Base-by-base conservation (phyloP, 1,140 invertebrate genomes). In the Panagrolaimus sp. region DNA sequence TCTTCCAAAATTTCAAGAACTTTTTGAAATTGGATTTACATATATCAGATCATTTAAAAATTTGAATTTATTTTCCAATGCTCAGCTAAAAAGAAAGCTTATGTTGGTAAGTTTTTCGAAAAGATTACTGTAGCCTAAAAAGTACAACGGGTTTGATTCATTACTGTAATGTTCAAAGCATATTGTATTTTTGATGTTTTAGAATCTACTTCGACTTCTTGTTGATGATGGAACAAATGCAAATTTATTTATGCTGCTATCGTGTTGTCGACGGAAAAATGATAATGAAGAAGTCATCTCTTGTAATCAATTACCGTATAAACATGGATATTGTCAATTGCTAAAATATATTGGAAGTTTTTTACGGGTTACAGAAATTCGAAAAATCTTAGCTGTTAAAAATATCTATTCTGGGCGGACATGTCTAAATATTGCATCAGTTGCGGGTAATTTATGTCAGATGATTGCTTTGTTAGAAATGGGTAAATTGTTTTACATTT, bases 281-380 rank as follows among this genome's bases (percentile, higher is more conserved):
- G 52, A 58, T 58, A n/a, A 58, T 12, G 52, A 58, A 6, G 17
- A 5, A 0, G 21, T 58, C 15, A 58, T 58, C 4, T 12, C 52
- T n/a, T 58, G 52, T 8, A 21, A 58, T 12, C 15, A 2, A 28
- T 6, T 58, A 2, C 21, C n/a, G 21, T 21, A 58, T 26, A 21
- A 21, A 10, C 52, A 58, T 17, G 52, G 52, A 21, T 58, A 58
- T 21, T 58, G 52, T 21, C 21, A 28, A 26, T 21, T 58, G 17
- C 21, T 58, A 21, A 58, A 17, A 58, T 58, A n/a, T 14, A 58
- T 58, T 21, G 52, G 52, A 58, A 58, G 17, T 8, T 12, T 58
- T 21, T 28, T 58, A 26, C 52, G 52, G 2, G 21, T 28, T 2
- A 58, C 52, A 26, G 52, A 58, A 58, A 28, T 21, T 28, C 21